Base-by-base conservation (phyloP, 2,888 invertebrate species). In the Philhelius pedissequus region DNA sequence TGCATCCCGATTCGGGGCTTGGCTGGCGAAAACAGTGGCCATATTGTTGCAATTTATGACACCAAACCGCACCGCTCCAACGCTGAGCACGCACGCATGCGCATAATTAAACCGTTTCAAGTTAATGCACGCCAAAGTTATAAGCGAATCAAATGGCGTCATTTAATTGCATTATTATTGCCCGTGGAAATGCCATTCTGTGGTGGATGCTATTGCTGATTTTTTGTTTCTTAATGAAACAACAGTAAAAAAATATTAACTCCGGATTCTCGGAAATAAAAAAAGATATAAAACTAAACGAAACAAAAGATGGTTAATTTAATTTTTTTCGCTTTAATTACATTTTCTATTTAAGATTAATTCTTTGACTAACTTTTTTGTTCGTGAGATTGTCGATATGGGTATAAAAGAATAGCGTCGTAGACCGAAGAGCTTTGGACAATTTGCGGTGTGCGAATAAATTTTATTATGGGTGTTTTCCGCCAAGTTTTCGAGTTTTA, bases 81-180 rank as follows among this genome's bases (percentile, higher is more conserved):
- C 62, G 62, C 11, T 27, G 27, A 7, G 73, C 79, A 79, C 70
- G 75, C 84, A 76, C 84, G 84, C 84, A 75, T 75, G 79, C 76
- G 84, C 79, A 84, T 80, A 80, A 84, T 80, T 84, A 80, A 84
- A 84, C 79, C 80, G 79, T 84, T 84, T 76, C 62, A 71, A 6
- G 11, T 62, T 43, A 30, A 43, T 56, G n/a, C 56, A 43, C 13
- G 27, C 76, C 48, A 66, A 45, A 71, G 27, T n/a, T 25, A 8
- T 79, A 75, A 84, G 75, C 84, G 75, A 84, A 80, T 84, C 84
- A 84, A 84, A 80, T 79, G 75, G 75, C 80, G 70, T 80, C 66
- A 35, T 68, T 68, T 80, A 79, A 76, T 80, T 68, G 76, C 71
- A 48, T 35, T 73, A 52, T 20, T 38, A 52, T 25, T 60, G 70